Evolutionary conservation across 2,888 invertebrate genomes (phyloP), one percentile per base, ranked within the genome.

Genomic region (Fragum whitleyi): DNA sequence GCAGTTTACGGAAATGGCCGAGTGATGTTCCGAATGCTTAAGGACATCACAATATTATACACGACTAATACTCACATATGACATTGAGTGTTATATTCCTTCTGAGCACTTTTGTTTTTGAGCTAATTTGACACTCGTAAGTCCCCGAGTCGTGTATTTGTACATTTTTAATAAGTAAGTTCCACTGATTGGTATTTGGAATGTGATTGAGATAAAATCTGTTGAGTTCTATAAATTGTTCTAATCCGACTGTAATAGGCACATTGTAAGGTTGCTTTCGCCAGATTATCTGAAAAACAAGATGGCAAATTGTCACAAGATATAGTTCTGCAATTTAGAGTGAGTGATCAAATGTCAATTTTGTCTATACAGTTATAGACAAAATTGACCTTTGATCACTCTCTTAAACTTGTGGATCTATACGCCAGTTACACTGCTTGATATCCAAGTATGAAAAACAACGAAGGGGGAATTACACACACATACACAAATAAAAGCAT

Each of bases 51-150:
- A n/a, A n/a, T n/a, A n/a, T n/a, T n/a, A n/a, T n/a, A n/a, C n/a
- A n/a, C n/a, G n/a, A n/a, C n/a, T 36, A n/a, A 47, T 36, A 74
- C 82, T 42, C 77, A 86, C 86, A 78, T 68, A 82, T 70, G 19
- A 86, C 84, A 75, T 84, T 77, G 26, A 86, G 74, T 29, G 84
- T 82, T 23, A 86, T 82, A 74, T 82, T 79, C 21, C 83, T 69
- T 23, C 83, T 32, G 29, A 86, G 76, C 14, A 74, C 69, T 51
- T 82, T 84, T 47, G 68, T 59, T 36, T 79, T 77, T 59, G 84
- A 78, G 65, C 86, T 86, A 19, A 86, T 84, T 59, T 86, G 86
- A 59, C 86, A 86, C 65, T 86, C 86, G 62, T 86, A 86, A 28
- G 75, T 77, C 19, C 86, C 86, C 23, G 84, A 76, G 51, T 86